A percentile compares a stretch with the other conserved stretches of the same genome.
Evolutionary conservation across 2,797 vertebrate genomes (phyloP).

Genomic region (Falco cherrug): DNA sequence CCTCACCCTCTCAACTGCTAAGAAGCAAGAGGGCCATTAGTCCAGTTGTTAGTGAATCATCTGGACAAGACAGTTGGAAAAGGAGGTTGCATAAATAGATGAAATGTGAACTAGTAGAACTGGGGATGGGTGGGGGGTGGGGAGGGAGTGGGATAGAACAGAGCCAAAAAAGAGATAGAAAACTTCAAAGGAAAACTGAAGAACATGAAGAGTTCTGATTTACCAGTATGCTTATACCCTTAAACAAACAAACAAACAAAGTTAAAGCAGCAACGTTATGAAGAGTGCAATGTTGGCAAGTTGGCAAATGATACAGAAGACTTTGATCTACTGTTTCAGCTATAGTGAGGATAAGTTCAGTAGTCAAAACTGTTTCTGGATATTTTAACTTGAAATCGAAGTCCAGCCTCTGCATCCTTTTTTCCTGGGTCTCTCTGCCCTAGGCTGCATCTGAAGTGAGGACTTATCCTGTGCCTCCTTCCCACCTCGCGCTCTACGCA

Average conservation of each 20-base stretch:
- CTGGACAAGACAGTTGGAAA: slow-evolving; percentile 68
- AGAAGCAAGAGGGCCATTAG: slow-evolving; percentile 72
- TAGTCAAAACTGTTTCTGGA: not conserved
- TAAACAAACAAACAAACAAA: not conserved
- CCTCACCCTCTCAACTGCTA: slow-evolving; percentile 39
- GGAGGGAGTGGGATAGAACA: not conserved
- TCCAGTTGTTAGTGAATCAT: slow-evolving; percentile 70
- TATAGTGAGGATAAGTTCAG: not conserved
- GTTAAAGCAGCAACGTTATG: not conserved
- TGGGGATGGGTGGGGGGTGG: not conserved
- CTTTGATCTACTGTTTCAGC: not conserved
- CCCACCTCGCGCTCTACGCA: no score
- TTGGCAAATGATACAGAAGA: not conserved
- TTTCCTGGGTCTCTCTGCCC: not conserved
- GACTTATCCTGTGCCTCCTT: not conserved
- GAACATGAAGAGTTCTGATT: not conserved
- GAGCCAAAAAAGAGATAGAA: not conserved
- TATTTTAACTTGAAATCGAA: not conserved
- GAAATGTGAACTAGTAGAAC: slow-evolving; percentile 23
- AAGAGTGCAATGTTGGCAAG: not conserved
- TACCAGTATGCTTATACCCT: not conserved
- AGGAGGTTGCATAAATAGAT: slow-evolving; percentile 55
- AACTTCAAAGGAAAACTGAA: not conserved
- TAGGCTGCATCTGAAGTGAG: not conserved
- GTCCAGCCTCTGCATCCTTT: accelerated